Evolutionary conservation across 2,113 vertebrate species (phyloP).

Genomic region (Phylloscopus trochiloides): DNA sequence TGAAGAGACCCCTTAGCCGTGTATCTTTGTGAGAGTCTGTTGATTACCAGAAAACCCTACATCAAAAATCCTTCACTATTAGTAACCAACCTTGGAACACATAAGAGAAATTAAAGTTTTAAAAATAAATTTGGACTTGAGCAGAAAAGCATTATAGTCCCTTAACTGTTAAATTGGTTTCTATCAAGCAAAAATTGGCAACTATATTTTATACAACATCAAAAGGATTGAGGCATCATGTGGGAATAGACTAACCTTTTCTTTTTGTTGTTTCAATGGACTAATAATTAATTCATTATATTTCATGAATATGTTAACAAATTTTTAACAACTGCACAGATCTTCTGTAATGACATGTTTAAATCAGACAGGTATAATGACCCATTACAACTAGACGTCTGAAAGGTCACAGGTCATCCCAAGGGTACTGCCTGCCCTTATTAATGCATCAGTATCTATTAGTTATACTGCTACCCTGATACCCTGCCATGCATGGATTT

Average conservation of each 20-base stretch:
- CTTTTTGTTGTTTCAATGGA: conserved; percentile 18
- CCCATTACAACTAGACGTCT: neutral
- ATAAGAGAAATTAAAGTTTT: neutral
- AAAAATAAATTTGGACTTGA: neutral
- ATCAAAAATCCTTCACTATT: neutral
- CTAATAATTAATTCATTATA: conserved; percentile 38
- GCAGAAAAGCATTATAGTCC: neutral
- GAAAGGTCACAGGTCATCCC: conserved; percentile 47
- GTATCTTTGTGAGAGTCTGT: neutral
- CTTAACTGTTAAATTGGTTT: neutral
- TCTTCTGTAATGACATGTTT: conserved; percentile 20
- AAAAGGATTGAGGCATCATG: neutral
- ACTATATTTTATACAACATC: neutral
- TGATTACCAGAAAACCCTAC: neutral
- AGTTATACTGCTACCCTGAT: neutral
- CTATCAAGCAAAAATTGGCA: neutral
- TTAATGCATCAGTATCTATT: neutral
- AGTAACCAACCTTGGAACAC: neutral
- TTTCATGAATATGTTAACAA: conserved; percentile 42
- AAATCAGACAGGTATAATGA: conserved; percentile 32
- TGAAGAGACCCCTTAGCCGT: neutral
- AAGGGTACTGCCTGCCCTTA: neutral
- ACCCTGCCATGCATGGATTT: neutral
- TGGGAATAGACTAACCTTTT: conserved; percentile 7
- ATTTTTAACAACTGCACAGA: conserved; percentile 26